phyloP scores from a whole-genome alignment of 2,113 vertebrate species.

The Vulpes lagopus region DNA sequence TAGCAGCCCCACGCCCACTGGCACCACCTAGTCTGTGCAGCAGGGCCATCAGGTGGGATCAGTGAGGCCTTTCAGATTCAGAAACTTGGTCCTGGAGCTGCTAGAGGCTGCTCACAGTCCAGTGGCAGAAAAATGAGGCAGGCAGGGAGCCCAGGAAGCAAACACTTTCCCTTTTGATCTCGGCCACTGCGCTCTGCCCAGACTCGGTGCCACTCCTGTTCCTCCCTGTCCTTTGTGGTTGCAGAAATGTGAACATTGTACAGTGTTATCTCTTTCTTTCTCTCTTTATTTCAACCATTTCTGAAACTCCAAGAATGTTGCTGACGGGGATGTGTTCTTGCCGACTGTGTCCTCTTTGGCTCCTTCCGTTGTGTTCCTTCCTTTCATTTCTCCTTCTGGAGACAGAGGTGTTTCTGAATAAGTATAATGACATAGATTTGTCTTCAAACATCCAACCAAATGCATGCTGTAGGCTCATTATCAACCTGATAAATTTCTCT shows the following conservation, averaged over 20 bases:
- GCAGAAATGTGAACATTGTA: background rate
- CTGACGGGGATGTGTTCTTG: background rate
- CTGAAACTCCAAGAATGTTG: background rate
- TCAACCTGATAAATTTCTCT: background rate
- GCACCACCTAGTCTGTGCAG: background rate
- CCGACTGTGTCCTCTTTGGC: accelerated
- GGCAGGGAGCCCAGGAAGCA: background rate
- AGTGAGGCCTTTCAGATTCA: background rate
- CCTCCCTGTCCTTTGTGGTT: background rate
- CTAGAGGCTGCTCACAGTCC: background rate
- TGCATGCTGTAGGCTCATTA: too few relatives aligned
- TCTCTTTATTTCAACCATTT: background rate
- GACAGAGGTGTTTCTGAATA: background rate
- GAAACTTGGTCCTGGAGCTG: background rate
- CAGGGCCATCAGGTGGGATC: background rate
- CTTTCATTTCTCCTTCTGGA: background rate
- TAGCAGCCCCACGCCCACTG: background rate
- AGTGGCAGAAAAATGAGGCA: background rate
- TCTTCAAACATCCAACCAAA: background rate
- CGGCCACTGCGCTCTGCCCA: background rate
- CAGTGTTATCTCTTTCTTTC: background rate
- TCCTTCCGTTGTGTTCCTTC: background rate
- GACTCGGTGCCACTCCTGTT: background rate
- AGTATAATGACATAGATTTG: background rate
- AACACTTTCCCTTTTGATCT: background rate